These are phyloP conservation scores for Thaumatotibia leucotreta DNA, from an alignment of 1,140 invertebrate genomes.

Conservation along the genomic window DNA sequence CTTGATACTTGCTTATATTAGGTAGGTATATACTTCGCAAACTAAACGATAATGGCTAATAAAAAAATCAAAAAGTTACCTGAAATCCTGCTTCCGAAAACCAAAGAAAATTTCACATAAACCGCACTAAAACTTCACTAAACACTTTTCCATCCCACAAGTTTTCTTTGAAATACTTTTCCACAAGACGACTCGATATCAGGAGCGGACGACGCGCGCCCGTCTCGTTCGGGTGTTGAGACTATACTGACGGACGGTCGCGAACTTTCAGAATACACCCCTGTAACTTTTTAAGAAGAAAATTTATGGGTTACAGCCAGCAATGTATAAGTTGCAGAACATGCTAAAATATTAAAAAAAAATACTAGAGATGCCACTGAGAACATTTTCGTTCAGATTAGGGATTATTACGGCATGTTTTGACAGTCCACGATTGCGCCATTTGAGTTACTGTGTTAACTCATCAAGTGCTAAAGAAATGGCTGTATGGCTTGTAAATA, in stretches of 20 bases:
- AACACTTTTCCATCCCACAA: background rate
- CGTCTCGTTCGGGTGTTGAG: constrained; percentile 20
- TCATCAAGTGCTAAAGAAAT: too few species aligned
- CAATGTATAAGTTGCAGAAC: too few species aligned
- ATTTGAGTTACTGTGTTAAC: too few species aligned
- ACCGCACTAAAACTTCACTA: constrained; percentile 26
- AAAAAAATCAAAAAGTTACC: background rate
- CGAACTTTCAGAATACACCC: constrained; percentile 18
- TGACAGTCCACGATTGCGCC: too few species aligned
- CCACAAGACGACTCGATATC: background rate
- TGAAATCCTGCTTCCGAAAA: background rate
- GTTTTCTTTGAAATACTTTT: constrained; percentile 1
- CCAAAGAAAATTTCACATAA: constrained; percentile 13
- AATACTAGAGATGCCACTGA: too few species aligned
- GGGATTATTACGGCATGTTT: too few species aligned
- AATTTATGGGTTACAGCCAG: background rate
- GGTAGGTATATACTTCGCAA: too few species aligned
- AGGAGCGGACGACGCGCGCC: constrained; percentile 22
- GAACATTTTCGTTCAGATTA: too few species aligned
- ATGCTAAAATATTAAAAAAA: too few species aligned
- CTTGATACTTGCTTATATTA: too few species aligned
- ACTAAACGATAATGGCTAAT: too few species aligned
- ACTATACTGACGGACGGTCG: constrained; percentile 29
- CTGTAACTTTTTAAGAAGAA: background rate
- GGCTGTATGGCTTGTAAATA: too few species aligned